A percentile compares a stretch with the other conserved stretches of the same genome.
phyloP scores from a whole-genome alignment of 1,140 invertebrate genomes.

The Meloidogyne floridensis region DNA sequence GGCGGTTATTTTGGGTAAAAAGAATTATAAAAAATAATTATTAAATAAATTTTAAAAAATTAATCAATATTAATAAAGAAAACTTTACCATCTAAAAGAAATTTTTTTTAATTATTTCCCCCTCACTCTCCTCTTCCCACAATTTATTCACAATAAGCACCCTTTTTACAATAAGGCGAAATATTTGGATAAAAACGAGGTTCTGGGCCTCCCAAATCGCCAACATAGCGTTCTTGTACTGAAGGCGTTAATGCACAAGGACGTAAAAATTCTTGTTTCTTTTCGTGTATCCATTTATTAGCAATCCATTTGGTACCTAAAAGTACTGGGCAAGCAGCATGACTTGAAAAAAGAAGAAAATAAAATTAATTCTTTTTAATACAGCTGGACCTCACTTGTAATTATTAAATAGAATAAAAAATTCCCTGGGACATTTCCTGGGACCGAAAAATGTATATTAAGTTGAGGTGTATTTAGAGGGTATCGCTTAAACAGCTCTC shows the following conservation, averaged over 20 bases:
- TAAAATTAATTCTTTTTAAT: not conserved
- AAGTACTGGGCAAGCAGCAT: slow-evolving; percentile 88
- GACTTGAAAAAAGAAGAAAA: slow-evolving; percentile 15
- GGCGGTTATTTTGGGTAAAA: too few relatives aligned
- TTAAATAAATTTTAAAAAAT: too few relatives aligned
- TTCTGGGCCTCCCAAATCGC: slow-evolving; percentile 62
- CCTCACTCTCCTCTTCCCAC: not conserved
- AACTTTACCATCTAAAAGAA: too few relatives aligned
- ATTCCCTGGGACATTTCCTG: too few relatives aligned
- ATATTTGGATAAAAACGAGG: slow-evolving; percentile 46
- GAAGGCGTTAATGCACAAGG: slow-evolving; percentile 73
- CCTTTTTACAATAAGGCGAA: slow-evolving; percentile 48
- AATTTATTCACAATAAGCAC: slow-evolving; percentile 12
- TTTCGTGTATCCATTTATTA: slow-evolving; percentile 98
- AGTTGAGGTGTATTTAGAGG: too few relatives aligned
- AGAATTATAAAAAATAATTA: too few relatives aligned
- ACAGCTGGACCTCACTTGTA: too few relatives aligned
- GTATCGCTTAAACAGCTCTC: too few relatives aligned
- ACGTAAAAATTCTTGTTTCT: slow-evolving; percentile 84
- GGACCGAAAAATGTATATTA: too few relatives aligned
- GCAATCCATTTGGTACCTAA: slow-evolving; percentile 95
- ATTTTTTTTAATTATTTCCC: too few relatives aligned
- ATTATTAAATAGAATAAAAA: too few relatives aligned
- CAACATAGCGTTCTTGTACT: slow-evolving; percentile 58
- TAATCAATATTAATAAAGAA: too few relatives aligned